Conservation (phyloP, 2,113 vertebrate genomes). For the Phylloscopus trochiloides region DNA sequence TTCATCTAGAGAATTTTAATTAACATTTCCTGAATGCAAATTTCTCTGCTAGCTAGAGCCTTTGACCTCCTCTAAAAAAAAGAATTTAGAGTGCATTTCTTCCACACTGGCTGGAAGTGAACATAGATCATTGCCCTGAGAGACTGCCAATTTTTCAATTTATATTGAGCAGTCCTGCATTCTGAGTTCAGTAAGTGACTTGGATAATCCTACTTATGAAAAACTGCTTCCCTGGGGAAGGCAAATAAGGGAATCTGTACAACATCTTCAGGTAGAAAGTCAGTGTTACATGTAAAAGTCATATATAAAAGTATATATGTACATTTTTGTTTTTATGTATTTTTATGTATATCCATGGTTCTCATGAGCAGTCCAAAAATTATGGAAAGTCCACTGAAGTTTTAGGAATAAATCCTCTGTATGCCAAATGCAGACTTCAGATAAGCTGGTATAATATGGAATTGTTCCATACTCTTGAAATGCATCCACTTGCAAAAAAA, state of each 20-base stretch:
- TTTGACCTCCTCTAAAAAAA: slow-evolving; percentile 18
- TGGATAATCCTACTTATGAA: slow-evolving; percentile 29
- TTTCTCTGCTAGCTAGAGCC: background rate
- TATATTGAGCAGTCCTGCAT: background rate
- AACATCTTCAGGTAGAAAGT: background rate
- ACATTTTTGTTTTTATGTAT: background rate
- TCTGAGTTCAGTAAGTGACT: background rate
- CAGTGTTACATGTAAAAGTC: background rate
- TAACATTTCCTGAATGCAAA: slow-evolving; percentile 39
- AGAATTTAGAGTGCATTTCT: slow-evolving; percentile 44
- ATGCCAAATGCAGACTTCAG: background rate
- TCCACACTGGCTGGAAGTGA: slow-evolving; percentile 30
- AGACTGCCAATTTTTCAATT: slow-evolving; percentile 8
- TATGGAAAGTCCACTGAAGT: background rate
- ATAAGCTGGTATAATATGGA: background rate
- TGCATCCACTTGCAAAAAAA: background rate
- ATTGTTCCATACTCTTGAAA: background rate
- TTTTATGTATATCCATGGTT: background rate
- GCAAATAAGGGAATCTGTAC: background rate
- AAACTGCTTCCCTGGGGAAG: slow-evolving; percentile 5
- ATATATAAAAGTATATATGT: background rate
- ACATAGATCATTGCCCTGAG: slow-evolving; percentile 10
- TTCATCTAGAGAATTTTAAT: slow-evolving; percentile 27
- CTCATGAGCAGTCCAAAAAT: background rate
- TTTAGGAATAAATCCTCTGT: background rate